Base-by-base conservation (phyloP, 2,888 invertebrate genomes). In the Chironomus tentans region DNA sequence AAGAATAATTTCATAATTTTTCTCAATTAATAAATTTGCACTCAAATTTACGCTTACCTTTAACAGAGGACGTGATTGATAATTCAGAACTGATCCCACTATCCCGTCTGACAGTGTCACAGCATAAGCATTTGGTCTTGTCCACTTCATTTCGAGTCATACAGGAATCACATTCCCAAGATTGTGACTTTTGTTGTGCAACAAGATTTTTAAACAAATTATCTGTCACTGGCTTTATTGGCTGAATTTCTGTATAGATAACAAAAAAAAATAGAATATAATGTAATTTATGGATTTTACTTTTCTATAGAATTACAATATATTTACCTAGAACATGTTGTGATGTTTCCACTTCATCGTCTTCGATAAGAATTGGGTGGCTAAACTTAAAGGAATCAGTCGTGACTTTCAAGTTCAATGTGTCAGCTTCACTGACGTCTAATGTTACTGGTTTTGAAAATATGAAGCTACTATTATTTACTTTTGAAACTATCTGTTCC, bases 81-180 rank as follows among this genome's bases (percentile, higher is more conserved):
- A 28, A 6, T 2, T 13, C 1, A 21, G 68, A 38, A 10, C 38
- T 21, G 15, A n/a, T 68, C 13, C 72, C 70, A 77, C 77, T 18
- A 50, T 38, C 61, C 5, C 78, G 79, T 74, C 78, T 82, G 50
- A 78, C 70, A 68, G 80, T 79, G 76, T 82, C 87, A 80, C 90
- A 90, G 79, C 89, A 88, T 72, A 84, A 83, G 81, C 90, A 90
- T 77, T 85, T 85, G 4, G 78, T 79, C 21, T 82, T 83, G 15
- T 82, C 82, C 3, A 80, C 80, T 68, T 84, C 83, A 80, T 90
- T 90, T 76, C 84, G 84, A 0, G 89, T 85, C 85, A 88, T 86
- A 80, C 90, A 91, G 15, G 85, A 85, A 12, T 82, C 82, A 80
- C 90, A 90, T 77, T 87, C 87, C 90, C 90, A 90, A 4, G 28